Base-by-base conservation (phyloP, 2,888 invertebrate species). In the Agrochola circellaris region DNA sequence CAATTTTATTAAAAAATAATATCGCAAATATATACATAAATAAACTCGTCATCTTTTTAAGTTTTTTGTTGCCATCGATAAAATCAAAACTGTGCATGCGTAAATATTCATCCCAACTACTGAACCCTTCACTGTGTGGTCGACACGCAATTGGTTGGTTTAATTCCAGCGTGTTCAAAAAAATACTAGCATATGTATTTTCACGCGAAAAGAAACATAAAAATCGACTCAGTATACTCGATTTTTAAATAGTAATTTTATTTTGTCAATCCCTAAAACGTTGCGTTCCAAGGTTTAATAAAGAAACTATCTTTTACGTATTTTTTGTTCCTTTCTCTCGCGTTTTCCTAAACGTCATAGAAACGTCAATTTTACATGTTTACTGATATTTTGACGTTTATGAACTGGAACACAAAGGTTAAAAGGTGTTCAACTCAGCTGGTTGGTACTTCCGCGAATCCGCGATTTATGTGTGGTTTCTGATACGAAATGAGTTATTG, bases 391-490 rank as follows among this genome's bases (percentile, higher is more conserved):
- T n/a, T n/a, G 3, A 26, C 1, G 23, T 30, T 30, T 3, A 38
- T 0, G 6, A 67, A 13, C 42, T 67, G 83, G 56, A 79, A 34
- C 79, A 34, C 56, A 58, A 42, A 83, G 77, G 77, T 56, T 51
- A 83, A 51, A 79, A 77, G 56, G 76, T 82, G 54, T n/a, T 72
- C 30, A 48, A 48, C 48, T 82, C 70, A 69, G 65, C 66, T 72
- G 51, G n/a, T 51, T 58, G n/a, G 17, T 30, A 6, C 13, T 60
- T 64, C 48, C 56, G 34, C 54, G 54, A 45, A 80, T 68, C 56
- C 56, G 34, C 60, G 54, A 45, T 84, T 65, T 80, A 2, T 13
- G 81, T 30, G 65, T 72, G 58, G 15, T 73, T 80, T 65, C 11
- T 26, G 13, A 42, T 62, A 48, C 0, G 1, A 60, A 23, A 71